Evolutionary conservation across 2,113 vertebrate genomes (phyloP), one percentile per base, ranked within the genome.

Genomic region (Ammodramus savannarum): DNA sequence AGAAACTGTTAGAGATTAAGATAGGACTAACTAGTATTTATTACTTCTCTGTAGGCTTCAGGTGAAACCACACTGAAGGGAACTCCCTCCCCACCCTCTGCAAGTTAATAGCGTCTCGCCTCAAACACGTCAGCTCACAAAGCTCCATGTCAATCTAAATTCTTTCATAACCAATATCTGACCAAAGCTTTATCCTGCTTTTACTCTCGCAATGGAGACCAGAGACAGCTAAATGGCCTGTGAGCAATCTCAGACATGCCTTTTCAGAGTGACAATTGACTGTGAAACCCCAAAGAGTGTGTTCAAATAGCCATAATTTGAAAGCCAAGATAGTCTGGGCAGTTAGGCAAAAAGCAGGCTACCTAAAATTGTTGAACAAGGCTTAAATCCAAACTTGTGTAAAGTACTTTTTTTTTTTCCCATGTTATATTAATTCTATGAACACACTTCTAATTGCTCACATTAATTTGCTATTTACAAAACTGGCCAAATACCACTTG

Each of bases 71-170:
- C 3, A 0, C n/a, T 34, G 44, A 74, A 89, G 86, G 83, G 68
- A 93, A 95, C 93, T 86, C 80, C 68, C 73, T 94, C 73, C 39
- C 69, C 81, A 85, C 61, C 84, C 89, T 95, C 26, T 55, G 23
- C 54, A 29, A 54, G 59, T 26, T 88, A 82, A 79, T n/a, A 72
- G 58, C 1, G 0, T 83, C 88, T 88, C 25, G 6, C 65, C 77
- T 71, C 48, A 71, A 72, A 66, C 74, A 87, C 13, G 1, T 87
- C 90, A 93, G 17, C 74, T 82, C 77, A 91, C 62, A 91, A 93
- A 95, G 61, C 54, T 85, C 57, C 39, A 1, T 57, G 69, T 85
- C 69, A 81, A 43, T 61, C 85, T 44, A 74, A 87, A 61, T 36
- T n/a, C 46, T 88, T 93, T 85, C 79, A 63, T 77, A 93, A 90